Evolutionary conservation across 2,888 invertebrate species (phyloP).

Genomic region (Eupeodes luniger): DNA sequence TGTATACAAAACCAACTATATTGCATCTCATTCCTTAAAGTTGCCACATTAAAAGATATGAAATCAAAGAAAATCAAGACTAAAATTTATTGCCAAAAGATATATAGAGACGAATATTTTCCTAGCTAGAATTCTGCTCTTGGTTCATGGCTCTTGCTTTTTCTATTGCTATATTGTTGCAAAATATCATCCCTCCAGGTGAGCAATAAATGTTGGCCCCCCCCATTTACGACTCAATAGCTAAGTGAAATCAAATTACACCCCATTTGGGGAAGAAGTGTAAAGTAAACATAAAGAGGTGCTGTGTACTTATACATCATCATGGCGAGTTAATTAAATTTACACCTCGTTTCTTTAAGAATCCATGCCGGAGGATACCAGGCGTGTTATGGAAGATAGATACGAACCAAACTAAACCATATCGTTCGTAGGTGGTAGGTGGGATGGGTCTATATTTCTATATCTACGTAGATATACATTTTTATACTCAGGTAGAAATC

Average conservation of each 20-base stretch:
- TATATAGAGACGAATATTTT: constrained; percentile 50
- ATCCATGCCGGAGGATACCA: constrained; percentile 57
- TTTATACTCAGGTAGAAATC: background rate
- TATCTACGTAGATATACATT: background rate
- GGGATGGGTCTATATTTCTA: background rate
- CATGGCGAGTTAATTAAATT: constrained; percentile 75
- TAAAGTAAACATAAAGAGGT: constrained; percentile 73
- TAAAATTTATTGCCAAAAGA: constrained; percentile 63
- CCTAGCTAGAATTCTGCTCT: background rate
- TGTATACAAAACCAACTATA: background rate
- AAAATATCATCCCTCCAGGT: constrained; percentile 32
- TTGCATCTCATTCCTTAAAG: background rate
- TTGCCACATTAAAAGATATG: constrained; percentile 48
- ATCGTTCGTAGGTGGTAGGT: background rate
- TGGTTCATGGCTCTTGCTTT: too few species aligned
- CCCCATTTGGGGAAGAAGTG: constrained; percentile 61
- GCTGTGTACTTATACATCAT: constrained; percentile 72
- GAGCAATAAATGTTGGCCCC: constrained; percentile 60
- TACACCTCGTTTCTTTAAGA: constrained; percentile 73
- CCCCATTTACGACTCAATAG: constrained; percentile 65
- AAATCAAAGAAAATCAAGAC: constrained; percentile 65
- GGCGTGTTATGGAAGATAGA: constrained; percentile 48
- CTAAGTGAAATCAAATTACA: constrained; percentile 73
- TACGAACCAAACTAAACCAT: constrained; percentile 33
- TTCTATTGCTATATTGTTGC: background rate